Evolutionary conservation across 2,888 invertebrate genomes (phyloP), one percentile per base, ranked within the genome.

Genomic region (Sinohyriopsis cumingii): DNA sequence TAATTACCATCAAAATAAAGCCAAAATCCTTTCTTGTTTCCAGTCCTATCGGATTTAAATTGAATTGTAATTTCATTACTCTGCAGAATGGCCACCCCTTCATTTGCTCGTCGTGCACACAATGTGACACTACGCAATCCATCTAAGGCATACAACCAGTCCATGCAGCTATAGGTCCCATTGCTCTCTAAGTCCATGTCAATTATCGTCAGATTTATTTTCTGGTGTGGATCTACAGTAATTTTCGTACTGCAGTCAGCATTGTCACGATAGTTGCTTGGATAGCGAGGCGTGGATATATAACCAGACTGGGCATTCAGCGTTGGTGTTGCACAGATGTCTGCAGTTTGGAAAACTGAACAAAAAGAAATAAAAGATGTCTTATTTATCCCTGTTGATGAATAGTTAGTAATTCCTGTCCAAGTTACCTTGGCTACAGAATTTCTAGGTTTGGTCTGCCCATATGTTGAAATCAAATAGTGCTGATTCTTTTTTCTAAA

Each of bases 1-100:
- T n/a, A 45, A 75, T 59, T 78, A 88, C 88, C 87, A 84, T 88
- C 87, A 76, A 84, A 87, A 72, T 86, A 87, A 20, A 88, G 75
- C 88, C 87, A 87, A 79, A 88, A 86, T 59, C 88, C 88, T 67
- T 86, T 87, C 68, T 82, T 82, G 28, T 69, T 77, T 7, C 65
- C 73, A n/a, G 67, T 75, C 6, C 53, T 64, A 24, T 80, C 71
- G 9, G 82, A 76, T 45, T 76, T 76, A 59, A 87, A 82, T 61
- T 74, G 72, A 19, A 88, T 79, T 22, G 83, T 76, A 7, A 87
- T 78, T 45, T 80, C 72, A 60, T 81, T 80, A 59, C 79, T 80
- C 60, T 77, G 74, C 18, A 81, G 76, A 22, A 78, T 75, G 45
- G 77, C 78, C 60, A 86, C 68, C 25, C 79, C 77, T 55, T 85